These are phyloP conservation scores for Myopa tessellatipennis DNA, from an alignment of 2,888 invertebrate genomes.

Conservation along the genomic window DNA sequence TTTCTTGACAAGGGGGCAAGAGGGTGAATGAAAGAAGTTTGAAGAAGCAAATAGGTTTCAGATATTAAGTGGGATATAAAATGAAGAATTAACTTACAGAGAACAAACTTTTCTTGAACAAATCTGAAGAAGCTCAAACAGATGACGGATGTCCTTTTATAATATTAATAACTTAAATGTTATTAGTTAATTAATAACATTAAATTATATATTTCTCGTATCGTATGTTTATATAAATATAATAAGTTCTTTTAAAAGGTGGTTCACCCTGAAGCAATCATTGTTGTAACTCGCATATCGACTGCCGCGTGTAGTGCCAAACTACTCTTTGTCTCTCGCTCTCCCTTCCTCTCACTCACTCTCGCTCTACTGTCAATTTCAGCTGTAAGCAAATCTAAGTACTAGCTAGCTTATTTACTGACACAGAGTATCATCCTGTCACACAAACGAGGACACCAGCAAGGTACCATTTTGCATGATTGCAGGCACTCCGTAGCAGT, in stretches of 20 bases:
- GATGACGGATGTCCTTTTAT: too few relatives aligned
- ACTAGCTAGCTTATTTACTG: conserved; percentile 4
- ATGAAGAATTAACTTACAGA: too few relatives aligned
- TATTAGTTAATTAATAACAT: too few relatives aligned
- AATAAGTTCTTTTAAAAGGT: background rate
- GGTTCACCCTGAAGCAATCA: background rate
- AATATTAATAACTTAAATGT: too few relatives aligned
- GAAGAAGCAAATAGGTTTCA: background rate
- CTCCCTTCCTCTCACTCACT: background rate
- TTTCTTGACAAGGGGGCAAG: background rate
- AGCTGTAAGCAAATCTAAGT: background rate
- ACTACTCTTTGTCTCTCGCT: background rate
- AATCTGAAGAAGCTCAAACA: too few relatives aligned
- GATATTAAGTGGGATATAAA: too few relatives aligned
- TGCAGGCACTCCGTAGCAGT: background rate
- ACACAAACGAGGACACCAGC: conserved; percentile 8
- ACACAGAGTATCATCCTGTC: background rate
- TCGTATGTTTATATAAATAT: background rate
- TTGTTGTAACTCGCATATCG: background rate
- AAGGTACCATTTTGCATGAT: background rate
- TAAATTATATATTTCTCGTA: too few relatives aligned
- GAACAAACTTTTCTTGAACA: too few relatives aligned
- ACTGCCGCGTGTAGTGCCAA: too few relatives aligned
- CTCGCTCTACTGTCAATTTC: background rate
- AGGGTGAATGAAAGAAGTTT: background rate